Base-by-base conservation (phyloP, 2,797 vertebrate genomes). In the Phataginus tetradactyla region DNA sequence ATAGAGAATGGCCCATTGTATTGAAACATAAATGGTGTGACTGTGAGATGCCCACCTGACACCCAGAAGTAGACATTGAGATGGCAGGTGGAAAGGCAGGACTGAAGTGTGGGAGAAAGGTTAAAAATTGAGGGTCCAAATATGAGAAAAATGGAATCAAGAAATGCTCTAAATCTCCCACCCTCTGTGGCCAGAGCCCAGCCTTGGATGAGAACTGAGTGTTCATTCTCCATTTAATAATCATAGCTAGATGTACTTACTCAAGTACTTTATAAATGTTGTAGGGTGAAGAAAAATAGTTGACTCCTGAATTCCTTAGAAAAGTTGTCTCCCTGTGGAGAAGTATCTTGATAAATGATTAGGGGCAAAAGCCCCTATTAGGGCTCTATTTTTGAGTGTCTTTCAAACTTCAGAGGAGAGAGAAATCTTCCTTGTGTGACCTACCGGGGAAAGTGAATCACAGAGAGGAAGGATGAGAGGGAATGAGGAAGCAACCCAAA, bases 261-360 rank as follows among this genome's bases (percentile, higher is more conserved):
- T 93, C 17, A 20, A 75, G 18, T 78, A 49, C 61, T 66, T 91
- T 63, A 66, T 34, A 92, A 94, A 94, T 91, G 75, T 51, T 27
- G 61, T 42, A 85, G 37, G 6, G 21, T 81, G 20, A 69, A 74
- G 20, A 77, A 63, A 23, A 23, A 84, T 13, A 72, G 61, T 51
- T 49, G 34, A 13, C 29, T 94, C 15, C 55, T 83, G 45, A 86
- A 86, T 91, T 96, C 21, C 55, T 72, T 93, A 34, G 59, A 94
- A 93, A 18, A 71, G 66, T 20, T 79, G 39, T 57, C 32, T 83
- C 91, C 64, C 69, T 95, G 55, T 80, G 63, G 32, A 69, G 6
- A n/a, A 81, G 15, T 34, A 93, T 51, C 57, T 95, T 86, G 55
- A 59, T 90, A 64, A 63, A 10, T 23, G 34, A 66, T n/a, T 81